phyloP scores from a whole-genome alignment of 2,888 invertebrate species.

The Nomada flava region DNA sequence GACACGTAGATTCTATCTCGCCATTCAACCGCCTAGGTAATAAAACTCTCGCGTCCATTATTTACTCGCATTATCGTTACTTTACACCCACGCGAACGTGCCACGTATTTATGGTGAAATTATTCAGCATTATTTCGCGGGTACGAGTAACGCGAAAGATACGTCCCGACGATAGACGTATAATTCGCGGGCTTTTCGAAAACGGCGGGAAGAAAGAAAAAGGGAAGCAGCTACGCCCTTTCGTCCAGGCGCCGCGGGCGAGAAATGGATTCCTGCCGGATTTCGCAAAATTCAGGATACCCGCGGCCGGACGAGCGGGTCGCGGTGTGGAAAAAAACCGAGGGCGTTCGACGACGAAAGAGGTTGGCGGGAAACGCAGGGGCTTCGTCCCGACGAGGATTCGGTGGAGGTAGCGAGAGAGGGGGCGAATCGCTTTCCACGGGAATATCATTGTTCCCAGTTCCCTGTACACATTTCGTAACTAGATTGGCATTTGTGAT shows the following conservation, averaged over 20 bases:
- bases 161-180: constrained; percentile 56
- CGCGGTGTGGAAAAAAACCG: no score
- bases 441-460: constrained; percentile 77
- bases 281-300: no score
- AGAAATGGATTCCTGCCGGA: no score
- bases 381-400: constrained; percentile 12
- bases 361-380: background rate
- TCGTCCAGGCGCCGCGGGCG: no score
- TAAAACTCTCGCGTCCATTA: constrained; percentile 83
- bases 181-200: constrained; percentile 56
- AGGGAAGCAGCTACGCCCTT: background rate
- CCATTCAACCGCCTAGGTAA: constrained; percentile 83
- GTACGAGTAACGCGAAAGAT: constrained; percentile 82
- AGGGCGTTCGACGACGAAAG: background rate
- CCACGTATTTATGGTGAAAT: constrained; percentile 82
- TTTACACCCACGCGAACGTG: constrained; percentile 81
- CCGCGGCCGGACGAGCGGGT: no score
- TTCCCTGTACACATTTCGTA: constrained; percentile 77
- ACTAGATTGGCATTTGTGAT: constrained; percentile 81
- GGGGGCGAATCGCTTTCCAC: constrained; percentile 61
- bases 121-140: constrained; percentile 83
- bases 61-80: constrained; percentile 84
- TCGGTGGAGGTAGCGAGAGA: constrained; percentile 24
- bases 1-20: constrained; percentile 82
- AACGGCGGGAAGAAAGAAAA: background rate